Conservation (phyloP, 2,797 vertebrate genomes). For the Poecilia velifera region DNA sequence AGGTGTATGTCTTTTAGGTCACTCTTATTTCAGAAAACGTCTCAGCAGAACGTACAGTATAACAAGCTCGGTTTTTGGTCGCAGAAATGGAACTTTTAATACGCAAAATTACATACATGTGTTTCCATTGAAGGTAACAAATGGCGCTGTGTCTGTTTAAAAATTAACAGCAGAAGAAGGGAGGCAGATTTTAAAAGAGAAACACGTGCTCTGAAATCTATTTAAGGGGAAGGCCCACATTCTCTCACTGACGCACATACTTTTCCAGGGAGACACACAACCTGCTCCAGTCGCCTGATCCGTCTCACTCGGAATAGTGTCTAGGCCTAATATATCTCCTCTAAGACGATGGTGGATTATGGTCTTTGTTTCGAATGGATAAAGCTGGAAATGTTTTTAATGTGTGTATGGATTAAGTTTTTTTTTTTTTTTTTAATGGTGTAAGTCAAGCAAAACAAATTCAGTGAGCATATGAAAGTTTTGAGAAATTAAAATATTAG, state of each 20-base stretch:
- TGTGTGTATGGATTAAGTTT: background rate
- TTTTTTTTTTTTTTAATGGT: background rate
- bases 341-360: slow-evolving; percentile 14
- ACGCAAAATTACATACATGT: background rate
- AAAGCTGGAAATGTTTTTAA: background rate
- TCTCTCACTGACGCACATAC: slow-evolving; percentile 77
- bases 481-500: background rate
- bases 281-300: slow-evolving; percentile 47
- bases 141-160: background rate
- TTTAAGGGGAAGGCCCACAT: slow-evolving; percentile 76
- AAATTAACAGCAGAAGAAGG: slow-evolving; percentile 10
- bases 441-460: background rate
- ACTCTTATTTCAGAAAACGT: slow-evolving; percentile 42
- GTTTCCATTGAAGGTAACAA: slow-evolving; percentile 7
- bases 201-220: slow-evolving; percentile 68
- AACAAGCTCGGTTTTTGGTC: background rate
- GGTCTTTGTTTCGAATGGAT: slow-evolving; percentile 4
- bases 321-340: slow-evolving; percentile 43
- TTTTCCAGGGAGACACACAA: slow-evolving; percentile 71
- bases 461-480: background rate
- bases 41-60: background rate
- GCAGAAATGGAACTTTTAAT: background rate
- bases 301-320: slow-evolving; percentile 42
- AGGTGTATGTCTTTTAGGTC: slow-evolving; percentile 51
- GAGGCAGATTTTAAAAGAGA: slow-evolving; percentile 52